Evolutionary conservation across 2,888 invertebrate genomes (phyloP), one percentile per base, ranked within the genome.

Genomic region (Cistogaster globosa): DNA sequence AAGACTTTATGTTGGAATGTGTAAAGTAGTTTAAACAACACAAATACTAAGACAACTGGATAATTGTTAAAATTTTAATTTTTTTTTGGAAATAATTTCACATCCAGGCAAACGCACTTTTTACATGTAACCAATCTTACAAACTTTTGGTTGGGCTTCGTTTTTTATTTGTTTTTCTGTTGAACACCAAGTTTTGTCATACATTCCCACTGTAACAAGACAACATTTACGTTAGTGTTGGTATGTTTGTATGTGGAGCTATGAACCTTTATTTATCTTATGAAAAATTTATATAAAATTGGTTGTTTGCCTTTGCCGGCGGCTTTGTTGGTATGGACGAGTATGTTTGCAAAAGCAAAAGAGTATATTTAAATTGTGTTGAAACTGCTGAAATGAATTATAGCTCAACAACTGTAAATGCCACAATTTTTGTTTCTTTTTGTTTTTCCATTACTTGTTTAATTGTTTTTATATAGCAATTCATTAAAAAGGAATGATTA

Each of bases 381-480:
- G 84, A 85, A 86, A 80, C 81, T 83, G 80, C 63, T 78, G 71
- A 83, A 86, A 85, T 86, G 84, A 86, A 80, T 85, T 85, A 83
- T 86, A 69, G 77, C 57, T 32, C 69, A 69, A 75, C 74, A 83
- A 81, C 85, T 84, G 75, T 65, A 71, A 74, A 65, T 71, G 65
- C 75, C 79, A 79, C 68, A 72, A 67, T 22, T 65, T 55, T 72
- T 45, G 38, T 65, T 57, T n/a, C n/a, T 12, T 48, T 48, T n/a
- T 48, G 7, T 48, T n/a, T 2, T 48, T 20, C n/a, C n/a, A 2
- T 51, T 48, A 51, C 48, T 53, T 62, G 16, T 51, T 18, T 36
- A 32, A 48, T 38, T 42, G 51, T 62, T 69, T 58, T 18, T 22
- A 1, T 14, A 26, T 6, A 12, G 14, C 58, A 36, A 22, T 22